phyloP scores from a whole-genome alignment of 92 coral and sea anemone genomes.

The Palythoa grandis region DNA sequence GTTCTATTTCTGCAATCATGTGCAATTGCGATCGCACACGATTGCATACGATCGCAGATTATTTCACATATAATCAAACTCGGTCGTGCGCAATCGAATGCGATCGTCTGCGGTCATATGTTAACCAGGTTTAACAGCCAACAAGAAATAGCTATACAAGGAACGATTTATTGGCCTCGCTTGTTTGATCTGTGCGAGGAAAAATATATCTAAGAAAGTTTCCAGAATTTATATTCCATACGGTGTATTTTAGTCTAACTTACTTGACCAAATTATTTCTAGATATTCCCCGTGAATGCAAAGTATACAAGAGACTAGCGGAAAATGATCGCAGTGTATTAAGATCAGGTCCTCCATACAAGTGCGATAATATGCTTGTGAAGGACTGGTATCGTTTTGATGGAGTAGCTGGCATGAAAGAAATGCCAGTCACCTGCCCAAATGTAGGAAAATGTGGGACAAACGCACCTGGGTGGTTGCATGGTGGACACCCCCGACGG shows the following conservation, averaged over 20 bases:
- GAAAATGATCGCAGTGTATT: background rate
- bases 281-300: background rate
- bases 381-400: slow-evolving; percentile 48
- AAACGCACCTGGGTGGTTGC: slow-evolving; percentile 35
- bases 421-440: slow-evolving; percentile 39
- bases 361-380: slow-evolving; percentile 33
- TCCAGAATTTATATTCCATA: too few species aligned
- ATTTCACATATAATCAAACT: too few species aligned
- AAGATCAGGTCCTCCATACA: background rate
- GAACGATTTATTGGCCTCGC: too few species aligned
- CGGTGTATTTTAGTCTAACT: background rate
- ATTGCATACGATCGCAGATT: too few species aligned
- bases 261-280: background rate
- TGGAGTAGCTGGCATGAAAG: slow-evolving; percentile 21
- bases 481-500: slow-evolving; percentile 13
- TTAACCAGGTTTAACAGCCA: too few species aligned
- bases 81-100: too few species aligned
- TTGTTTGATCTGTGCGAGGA: too few species aligned
- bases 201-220: too few species aligned
- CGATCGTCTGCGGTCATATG: too few species aligned
- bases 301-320: background rate
- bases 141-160: too few species aligned
- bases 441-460: slow-evolving; percentile 27
- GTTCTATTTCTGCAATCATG: too few species aligned
- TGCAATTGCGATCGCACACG: too few species aligned